phyloP scores from a whole-genome alignment of 2,888 invertebrate species.

The Cephonodes hylas region DNA sequence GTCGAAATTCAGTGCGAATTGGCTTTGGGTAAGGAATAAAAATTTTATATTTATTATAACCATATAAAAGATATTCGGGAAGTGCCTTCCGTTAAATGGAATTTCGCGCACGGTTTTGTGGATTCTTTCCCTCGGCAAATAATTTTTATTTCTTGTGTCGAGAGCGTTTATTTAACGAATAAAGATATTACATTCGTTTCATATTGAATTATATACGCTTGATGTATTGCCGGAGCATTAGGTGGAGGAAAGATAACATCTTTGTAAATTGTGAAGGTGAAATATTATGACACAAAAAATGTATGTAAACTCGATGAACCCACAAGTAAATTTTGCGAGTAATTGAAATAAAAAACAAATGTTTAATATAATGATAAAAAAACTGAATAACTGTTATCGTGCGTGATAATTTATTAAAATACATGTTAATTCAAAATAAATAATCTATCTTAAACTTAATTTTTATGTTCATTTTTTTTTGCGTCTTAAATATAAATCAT shows the following conservation, averaged over 20 bases:
- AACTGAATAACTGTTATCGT: too few relatives aligned
- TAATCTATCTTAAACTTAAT: too few relatives aligned
- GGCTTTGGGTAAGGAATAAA: constrained; percentile 57
- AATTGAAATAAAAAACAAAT: neutral
- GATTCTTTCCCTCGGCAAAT: neutral
- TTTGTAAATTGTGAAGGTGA: neutral
- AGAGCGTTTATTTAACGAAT: constrained; percentile 2
- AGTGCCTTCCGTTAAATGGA: neutral
- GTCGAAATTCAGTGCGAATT: constrained; percentile 71
- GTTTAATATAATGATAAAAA: too few relatives aligned
- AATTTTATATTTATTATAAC: neutral
- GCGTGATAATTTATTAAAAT: too few relatives aligned
- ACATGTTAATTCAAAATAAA: too few relatives aligned
- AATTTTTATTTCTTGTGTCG: neutral
- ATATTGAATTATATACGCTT: neutral
- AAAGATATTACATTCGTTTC: neutral
- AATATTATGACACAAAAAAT: too few relatives aligned
- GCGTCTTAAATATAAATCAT: too few relatives aligned
- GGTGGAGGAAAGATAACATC: neutral
- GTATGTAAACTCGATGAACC: too few relatives aligned
- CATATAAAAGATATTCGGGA: neutral
- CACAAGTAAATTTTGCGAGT: neutral
- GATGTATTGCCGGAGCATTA: neutral
- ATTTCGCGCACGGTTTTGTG: constrained; percentile 1
- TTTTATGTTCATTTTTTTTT: too few relatives aligned